A percentile compares a stretch with the other conserved stretches of the same genome.
Evolutionary conservation across 1,140 invertebrate species (phyloP).

Genomic region (Laupala kohalensis): DNA sequence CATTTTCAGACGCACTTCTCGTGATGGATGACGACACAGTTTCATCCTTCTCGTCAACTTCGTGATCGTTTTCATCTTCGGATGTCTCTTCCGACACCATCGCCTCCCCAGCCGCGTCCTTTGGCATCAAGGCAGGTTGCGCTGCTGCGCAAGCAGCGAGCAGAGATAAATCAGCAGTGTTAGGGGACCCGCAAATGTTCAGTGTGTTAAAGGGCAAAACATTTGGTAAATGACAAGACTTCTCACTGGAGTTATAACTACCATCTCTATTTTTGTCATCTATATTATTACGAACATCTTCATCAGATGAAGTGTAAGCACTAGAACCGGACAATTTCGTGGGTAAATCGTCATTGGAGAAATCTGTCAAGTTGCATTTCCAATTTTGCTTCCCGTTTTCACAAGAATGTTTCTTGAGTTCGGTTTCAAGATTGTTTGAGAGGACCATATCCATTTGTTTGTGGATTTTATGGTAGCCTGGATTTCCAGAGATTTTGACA

Average conservation of each 20-base stretch:
- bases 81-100: slow-evolving; percentile 36
- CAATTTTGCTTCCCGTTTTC: background rate
- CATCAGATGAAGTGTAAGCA: background rate
- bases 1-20: too few relatives aligned
- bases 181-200: background rate
- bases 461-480: background rate
- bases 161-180: slow-evolving; percentile 12
- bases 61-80: slow-evolving; percentile 14
- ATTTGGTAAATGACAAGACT: background rate
- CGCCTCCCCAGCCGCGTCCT: slow-evolving; percentile 34
- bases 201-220: background rate
- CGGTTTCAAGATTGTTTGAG: background rate
- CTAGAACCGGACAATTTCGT: slow-evolving; percentile 3
- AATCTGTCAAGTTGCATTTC: background rate
- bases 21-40: too few relatives aligned
- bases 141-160: slow-evolving; percentile 12
- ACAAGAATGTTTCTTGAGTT: background rate
- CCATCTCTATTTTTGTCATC: background rate
- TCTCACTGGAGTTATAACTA: background rate
- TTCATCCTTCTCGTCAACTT: background rate
- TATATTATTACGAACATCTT: background rate
- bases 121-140: slow-evolving; percentile 22
- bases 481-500: background rate
- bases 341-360: slow-evolving; percentile 2
- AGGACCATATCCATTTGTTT: background rate